Percentiles rank a stretch among this genome's conserved stretches.
Conservation (phyloP, 2,797 vertebrate species). For the Amniataba percoides region DNA sequence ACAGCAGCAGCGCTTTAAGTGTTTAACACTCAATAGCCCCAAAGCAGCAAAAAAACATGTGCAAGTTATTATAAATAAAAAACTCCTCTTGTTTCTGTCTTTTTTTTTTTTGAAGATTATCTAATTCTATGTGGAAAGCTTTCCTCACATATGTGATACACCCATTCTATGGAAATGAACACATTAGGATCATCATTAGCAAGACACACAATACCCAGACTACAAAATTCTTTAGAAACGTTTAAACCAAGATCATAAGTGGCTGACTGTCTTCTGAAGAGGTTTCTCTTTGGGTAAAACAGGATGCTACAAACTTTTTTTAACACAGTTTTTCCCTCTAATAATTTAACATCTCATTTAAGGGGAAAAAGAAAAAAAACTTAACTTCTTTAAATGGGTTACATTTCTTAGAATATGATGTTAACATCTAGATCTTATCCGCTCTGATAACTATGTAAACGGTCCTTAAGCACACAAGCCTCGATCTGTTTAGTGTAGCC, state of each 20-base stretch:
- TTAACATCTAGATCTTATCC: slow-evolving; percentile 40
- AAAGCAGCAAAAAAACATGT: slow-evolving; percentile 36
- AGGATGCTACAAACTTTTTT: background rate
- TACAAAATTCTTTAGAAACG: background rate
- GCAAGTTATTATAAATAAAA: slow-evolving; percentile 29
- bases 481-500: slow-evolving; percentile 54
- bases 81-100: background rate
- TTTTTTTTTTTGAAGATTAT: slow-evolving; percentile 3
- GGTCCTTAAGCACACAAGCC: slow-evolving; percentile 34
- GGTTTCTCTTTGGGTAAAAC: background rate
- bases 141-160: slow-evolving; percentile 18
- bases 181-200: background rate
- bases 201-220: background rate
- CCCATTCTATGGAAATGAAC: background rate
- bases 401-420: slow-evolving; percentile 12
- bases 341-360: background rate
- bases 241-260: background rate
- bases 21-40: slow-evolving; percentile 28
- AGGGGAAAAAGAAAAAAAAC: background rate
- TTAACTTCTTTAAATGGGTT: slow-evolving; percentile 3
- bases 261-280: no score
- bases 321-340: background rate
- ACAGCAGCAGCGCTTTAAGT: slow-evolving; percentile 38
- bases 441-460: slow-evolving; percentile 47
- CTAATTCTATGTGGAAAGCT: background rate